Conservation (phyloP, 2,888 invertebrate species). For the Gymnosoma rotundatum region DNA sequence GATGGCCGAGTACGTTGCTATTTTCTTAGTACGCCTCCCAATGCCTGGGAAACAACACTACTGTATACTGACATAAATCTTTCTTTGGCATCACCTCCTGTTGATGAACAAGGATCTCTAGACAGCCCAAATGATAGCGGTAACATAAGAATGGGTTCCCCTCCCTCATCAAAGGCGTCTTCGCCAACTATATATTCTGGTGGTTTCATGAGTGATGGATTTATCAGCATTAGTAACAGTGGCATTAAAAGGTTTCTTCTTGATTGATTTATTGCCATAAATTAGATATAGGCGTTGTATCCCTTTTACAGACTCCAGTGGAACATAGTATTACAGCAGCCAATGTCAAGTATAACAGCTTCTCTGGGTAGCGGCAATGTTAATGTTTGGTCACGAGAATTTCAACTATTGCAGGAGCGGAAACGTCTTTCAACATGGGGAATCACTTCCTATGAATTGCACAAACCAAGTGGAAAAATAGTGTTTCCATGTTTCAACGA, state of each 20-base stretch:
- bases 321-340: conserved; percentile 92
- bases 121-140: conserved; percentile 61
- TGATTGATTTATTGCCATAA: neutral
- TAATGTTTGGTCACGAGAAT: conserved; percentile 90
- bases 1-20: conserved; percentile 93
- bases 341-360: conserved; percentile 86
- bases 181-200: conserved; percentile 67
- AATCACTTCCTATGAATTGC: conserved; percentile 95
- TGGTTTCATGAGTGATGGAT: conserved; percentile 43
- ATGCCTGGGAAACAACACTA: conserved; percentile 94
- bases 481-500: conserved; percentile 95
- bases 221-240: conserved; percentile 30
- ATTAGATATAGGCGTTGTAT: neutral
- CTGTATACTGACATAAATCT: conserved; percentile 92
- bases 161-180: conserved; percentile 69
- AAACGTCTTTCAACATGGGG: conserved; percentile 96
- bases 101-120: conserved; percentile 44
- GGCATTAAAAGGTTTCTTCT: conserved; percentile 51
- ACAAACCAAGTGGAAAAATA: conserved; percentile 90
- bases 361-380: conserved; percentile 75
- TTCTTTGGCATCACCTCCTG: conserved; percentile 73
- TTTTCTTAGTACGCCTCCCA: conserved; percentile 93
- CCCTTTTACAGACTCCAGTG: conserved; percentile 85
- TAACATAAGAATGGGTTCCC: conserved; percentile 59
- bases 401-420: conserved; percentile 94